Evolutionary conservation across 2,113 vertebrate species (phyloP), one percentile per base, ranked within the genome.

Genomic region (Emydura subglobosa): DNA sequence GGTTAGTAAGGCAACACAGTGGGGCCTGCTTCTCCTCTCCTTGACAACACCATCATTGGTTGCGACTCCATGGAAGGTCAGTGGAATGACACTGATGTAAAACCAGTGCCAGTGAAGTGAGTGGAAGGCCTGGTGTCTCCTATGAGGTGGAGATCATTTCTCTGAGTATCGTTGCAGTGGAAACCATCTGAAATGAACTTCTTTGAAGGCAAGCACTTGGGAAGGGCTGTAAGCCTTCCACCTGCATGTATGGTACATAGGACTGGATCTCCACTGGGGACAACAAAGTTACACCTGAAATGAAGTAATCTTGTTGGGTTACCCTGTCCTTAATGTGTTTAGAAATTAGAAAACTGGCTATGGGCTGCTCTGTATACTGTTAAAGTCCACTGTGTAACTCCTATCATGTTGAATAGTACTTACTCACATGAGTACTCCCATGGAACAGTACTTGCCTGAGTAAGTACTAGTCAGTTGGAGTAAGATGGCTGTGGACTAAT

Each of bases 101-200:
- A 85, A 49, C 0, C 85, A 55, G 5, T 72, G 3, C 4, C 6
- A 68, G 51, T 68, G 0, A 61, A 61, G 27, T 61, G 13, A 54
- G 5, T 2, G 6, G 0, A 1, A 5, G 21, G 16, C 50, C 51
- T 34, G 74, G 29, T 50, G 2, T 79, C 50, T 88, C 11, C 53
- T 51, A 68, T 79, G 53, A 21, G 51, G n/a, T 76, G 54, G 88
- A 34, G 59, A 79, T 10, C 74, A 19, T 19, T 76, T 24, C 10
- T 76, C 39, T 76, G 72, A 24, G 10, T n/a, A 42, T 22, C 39
- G 47, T 54, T 72, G 80, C 29, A 25, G 17, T 5, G 24, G 44
- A 9, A 7, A n/a, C 54, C 53, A 5, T 24, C 3, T 0, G 2
- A 27, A 4, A 6, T 1, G 59, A 5, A 22, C 14, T 42, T 21